Conservation (phyloP, 2,113 vertebrate species). For the Pelecanus crispus region DNA sequence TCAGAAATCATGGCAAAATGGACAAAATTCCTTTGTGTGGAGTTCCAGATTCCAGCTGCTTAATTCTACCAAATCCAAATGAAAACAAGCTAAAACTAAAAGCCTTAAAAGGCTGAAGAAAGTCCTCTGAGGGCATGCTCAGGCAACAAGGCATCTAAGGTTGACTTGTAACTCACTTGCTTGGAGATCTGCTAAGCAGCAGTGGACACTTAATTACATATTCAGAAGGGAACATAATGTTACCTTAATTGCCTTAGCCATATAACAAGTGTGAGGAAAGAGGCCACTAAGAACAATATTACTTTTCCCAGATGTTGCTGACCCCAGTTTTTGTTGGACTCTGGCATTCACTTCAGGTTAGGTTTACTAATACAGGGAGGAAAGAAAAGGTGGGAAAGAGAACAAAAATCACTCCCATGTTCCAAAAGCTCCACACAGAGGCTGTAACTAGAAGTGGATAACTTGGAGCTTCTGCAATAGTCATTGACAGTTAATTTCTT, state of each 20-base stretch:
- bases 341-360: neutral
- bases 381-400: neutral
- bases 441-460: constrained; percentile 18
- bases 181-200: neutral
- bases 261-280: neutral
- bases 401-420: neutral
- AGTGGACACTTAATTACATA: neutral
- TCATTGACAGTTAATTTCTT: neutral
- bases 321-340: neutral
- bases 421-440: constrained; percentile 61
- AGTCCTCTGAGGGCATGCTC: neutral
- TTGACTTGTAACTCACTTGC: neutral
- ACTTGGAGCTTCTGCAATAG: neutral
- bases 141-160: neutral
- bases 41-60: neutral
- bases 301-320: neutral
- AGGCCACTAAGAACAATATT: neutral
- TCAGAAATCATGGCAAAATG: neutral
- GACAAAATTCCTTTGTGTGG: neutral
- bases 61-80: neutral
- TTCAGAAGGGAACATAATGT: neutral
- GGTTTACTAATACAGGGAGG: neutral
- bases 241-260: neutral
- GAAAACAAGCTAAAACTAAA: neutral
- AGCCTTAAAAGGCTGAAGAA: neutral